These are phyloP conservation scores for Nothoprocta pentlandii DNA, from an alignment of 2,113 vertebrate species.

Conservation along the genomic window DNA sequence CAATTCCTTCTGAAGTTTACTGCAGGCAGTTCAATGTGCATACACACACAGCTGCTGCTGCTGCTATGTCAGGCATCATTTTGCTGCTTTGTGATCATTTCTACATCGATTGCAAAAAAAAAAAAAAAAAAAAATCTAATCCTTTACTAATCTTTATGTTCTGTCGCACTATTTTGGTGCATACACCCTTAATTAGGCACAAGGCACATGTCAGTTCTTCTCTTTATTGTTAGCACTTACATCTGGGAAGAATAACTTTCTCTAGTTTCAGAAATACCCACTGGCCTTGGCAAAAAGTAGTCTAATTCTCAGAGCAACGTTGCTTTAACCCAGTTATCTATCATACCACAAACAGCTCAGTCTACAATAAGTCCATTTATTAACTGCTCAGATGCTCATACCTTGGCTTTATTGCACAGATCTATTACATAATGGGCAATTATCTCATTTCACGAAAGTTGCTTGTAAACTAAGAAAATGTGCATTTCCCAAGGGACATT, in stretches of 20 bases:
- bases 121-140: not conserved
- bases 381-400: conserved; percentile 20
- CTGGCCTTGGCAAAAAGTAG: not conserved
- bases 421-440: conserved; percentile 34
- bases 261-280: not conserved
- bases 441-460: conserved; percentile 38
- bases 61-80: not conserved
- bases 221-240: not conserved
- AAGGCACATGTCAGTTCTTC: not conserved
- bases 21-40: not conserved
- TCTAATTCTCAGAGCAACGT: not conserved
- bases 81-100: not conserved
- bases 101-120: not conserved
- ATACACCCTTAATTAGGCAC: not conserved
- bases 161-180: not conserved
- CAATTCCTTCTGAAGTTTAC: not conserved
- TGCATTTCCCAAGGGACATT: not conserved
- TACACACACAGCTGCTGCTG: not conserved
- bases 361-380: conserved; percentile 12
- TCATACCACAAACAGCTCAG: not conserved
- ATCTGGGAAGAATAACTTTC: not conserved
- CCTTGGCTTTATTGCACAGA: conserved; percentile 19
- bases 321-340: not conserved
- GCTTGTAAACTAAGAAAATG: conserved; percentile 35
- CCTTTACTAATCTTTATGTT: not conserved